Base-by-base conservation (phyloP, 37 sponge, comb jelly and placozoan species). In the Theonella swinhoei region DNA sequence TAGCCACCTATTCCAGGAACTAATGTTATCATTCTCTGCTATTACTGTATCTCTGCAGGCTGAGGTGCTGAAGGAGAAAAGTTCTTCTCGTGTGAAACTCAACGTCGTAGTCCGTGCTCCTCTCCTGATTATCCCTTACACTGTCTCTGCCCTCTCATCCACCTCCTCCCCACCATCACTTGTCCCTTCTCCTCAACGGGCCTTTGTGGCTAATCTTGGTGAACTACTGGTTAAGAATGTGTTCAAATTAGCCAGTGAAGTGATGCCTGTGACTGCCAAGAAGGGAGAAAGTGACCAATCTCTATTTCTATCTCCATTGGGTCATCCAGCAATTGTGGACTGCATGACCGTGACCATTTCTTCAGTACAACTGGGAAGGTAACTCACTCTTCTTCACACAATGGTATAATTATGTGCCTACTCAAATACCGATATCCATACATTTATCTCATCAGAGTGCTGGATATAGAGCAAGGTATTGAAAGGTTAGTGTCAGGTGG, bases 121-220 rank as follows among this genome's bases (percentile, higher is more conserved):
- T 30, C 42, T 80, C 36, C 31, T 87, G 9, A 38, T 87, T 23
- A 47, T 81, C 35, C 88, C 88, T 32, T 35, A 70, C 11, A 20
- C 5, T 42, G 2, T 1, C 26, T 39, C 43, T 7, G 19, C 19
- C 42, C 74, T 73, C 74, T 39, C 74, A 3, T 17, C 43, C 39
- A 23, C 39, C 43, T 38, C 67, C 11, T 19, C 67, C 7, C 30
- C 30, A 14, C 72, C 62, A 31, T 28, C 68, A 28, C 23, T 29
- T 20, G 42, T 38, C 59, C 70, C 28, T 7, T 47, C 54, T 47
- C 54, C 7, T 14, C 54, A 47, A 14, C 54, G 54, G 54, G 85
- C 85, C 60, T 28, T 89, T 25, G 72, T 89, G 19, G 84, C 76
- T 11, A 73, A 89, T 78, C 64, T 89, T 20, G 89, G 89, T 22